These are phyloP conservation scores for Etheostoma nigrum DNA, from an alignment of 2,797 vertebrate genomes.

Conservation along the genomic window DNA sequence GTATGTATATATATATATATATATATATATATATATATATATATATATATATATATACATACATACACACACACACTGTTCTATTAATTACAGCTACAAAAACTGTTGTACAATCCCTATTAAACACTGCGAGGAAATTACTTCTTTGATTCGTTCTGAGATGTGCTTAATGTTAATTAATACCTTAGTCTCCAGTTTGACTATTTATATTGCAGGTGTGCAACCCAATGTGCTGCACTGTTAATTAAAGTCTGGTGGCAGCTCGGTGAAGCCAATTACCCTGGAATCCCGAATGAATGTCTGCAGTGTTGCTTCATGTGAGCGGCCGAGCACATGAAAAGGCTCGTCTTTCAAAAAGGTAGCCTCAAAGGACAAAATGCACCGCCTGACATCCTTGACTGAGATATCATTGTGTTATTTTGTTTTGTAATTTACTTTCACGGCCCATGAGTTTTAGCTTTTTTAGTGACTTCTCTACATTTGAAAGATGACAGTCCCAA, in stretches of 20 bases:
- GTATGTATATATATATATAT: no score
- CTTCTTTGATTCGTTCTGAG: slow-evolving; percentile 65
- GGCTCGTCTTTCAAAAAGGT: slow-evolving; percentile 43
- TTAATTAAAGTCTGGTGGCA: slow-evolving; percentile 80
- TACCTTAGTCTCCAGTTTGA: slow-evolving; percentile 65
- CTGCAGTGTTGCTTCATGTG: slow-evolving; percentile 49
- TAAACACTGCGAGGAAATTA: slow-evolving; percentile 55
- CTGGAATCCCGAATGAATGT: slow-evolving; percentile 59
- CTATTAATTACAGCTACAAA: slow-evolving; percentile 63
- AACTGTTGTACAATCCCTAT: slow-evolving; percentile 38
- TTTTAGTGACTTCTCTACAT: background rate
- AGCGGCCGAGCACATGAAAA: slow-evolving; percentile 35
- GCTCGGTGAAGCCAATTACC: slow-evolving; percentile 75
- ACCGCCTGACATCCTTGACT: background rate
- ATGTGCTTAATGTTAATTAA: slow-evolving; percentile 80
- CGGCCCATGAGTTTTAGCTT: background rate
- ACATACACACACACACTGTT: slow-evolving; percentile 21
- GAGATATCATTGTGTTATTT: background rate
- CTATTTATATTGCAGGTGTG: slow-evolving; percentile 59
- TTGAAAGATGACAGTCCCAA: background rate
- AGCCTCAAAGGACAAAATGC: slow-evolving; percentile 6
- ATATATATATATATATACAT: no score
- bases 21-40: no score
- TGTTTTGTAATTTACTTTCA: slow-evolving; percentile 19
- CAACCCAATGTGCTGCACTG: slow-evolving; percentile 47